phyloP scores from a whole-genome alignment of 2,113 vertebrate genomes.

The Triplophysa tibetana region DNA sequence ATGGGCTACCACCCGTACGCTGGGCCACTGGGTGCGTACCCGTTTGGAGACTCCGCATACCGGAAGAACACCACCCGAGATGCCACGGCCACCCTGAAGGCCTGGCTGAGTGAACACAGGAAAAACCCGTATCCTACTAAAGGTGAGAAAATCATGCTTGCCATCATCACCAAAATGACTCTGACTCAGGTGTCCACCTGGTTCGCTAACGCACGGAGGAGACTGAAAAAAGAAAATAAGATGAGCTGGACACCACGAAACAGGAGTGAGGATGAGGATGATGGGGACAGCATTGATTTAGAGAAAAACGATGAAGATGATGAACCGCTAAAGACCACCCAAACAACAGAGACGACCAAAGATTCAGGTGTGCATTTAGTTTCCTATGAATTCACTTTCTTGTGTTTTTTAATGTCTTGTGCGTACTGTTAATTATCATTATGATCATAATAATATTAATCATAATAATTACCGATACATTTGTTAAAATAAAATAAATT shows the following conservation, averaged over 20 bases:
- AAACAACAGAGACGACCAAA: slow-evolving; percentile 69
- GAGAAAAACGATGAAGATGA: slow-evolving; percentile 86
- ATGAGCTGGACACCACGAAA: slow-evolving; percentile 82
- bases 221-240: slow-evolving; percentile 83
- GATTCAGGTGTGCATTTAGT: slow-evolving; percentile 37
- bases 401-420: too few species aligned
- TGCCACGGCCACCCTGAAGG: slow-evolving; percentile 81
- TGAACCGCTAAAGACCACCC: slow-evolving; percentile 73
- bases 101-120: slow-evolving; percentile 82
- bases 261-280: slow-evolving; percentile 84
- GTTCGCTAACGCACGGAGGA: slow-evolving; percentile 80
- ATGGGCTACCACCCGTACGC: slow-evolving; percentile 84
- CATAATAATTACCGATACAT: background rate
- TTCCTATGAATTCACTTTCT: too few species aligned
- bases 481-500: too few species aligned
- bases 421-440: background rate
- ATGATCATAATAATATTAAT: background rate
- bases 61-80: slow-evolving; percentile 87
- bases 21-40: slow-evolving; percentile 80
- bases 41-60: slow-evolving; percentile 84
- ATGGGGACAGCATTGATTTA: slow-evolving; percentile 84
- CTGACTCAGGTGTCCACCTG: slow-evolving; percentile 88
- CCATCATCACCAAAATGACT: slow-evolving; percentile 91
- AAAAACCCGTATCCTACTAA: slow-evolving; percentile 90
- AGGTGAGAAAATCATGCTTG: slow-evolving; percentile 90